Conservation (phyloP, 53 echinoderm and acorn worm genomes). For the Antedon mediterranea region DNA sequence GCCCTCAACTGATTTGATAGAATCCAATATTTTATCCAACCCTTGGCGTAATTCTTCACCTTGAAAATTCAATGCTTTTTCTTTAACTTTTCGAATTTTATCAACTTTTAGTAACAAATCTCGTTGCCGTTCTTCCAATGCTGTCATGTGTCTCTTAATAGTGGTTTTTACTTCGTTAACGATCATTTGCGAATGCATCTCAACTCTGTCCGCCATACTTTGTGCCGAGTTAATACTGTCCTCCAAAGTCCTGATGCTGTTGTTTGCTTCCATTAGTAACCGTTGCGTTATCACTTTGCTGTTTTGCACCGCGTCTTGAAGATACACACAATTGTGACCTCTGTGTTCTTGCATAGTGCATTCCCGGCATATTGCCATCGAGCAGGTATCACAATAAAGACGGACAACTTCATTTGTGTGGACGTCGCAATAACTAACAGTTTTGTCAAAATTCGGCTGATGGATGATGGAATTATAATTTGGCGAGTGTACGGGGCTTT, state of each 20-base stretch:
- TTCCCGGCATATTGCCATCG: constrained; percentile 85
- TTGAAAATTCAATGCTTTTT: constrained; percentile 70
- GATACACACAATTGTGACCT: constrained; percentile 88
- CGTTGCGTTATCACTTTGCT: constrained; percentile 65
- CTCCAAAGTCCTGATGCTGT: constrained; percentile 61
- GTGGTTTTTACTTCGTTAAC: constrained; percentile 69
- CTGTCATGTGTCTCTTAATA: constrained; percentile 74
- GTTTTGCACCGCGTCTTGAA: constrained; percentile 94
- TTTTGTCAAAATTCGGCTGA: constrained; percentile 58
- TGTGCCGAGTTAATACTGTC: constrained; percentile 63
- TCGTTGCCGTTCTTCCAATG: constrained; percentile 82
- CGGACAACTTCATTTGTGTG: constrained; percentile 77
- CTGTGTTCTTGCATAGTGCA: constrained; percentile 93
- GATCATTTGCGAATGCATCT: constrained; percentile 61
- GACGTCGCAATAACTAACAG: constrained; percentile 74
- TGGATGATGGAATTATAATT: background rate
- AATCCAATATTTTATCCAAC: constrained; percentile 51
- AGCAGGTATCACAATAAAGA: constrained; percentile 89
- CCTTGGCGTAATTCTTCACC: constrained; percentile 72
- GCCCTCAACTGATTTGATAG: constrained; percentile 66
- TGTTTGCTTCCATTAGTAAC: constrained; percentile 76
- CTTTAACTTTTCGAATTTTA: constrained; percentile 81
- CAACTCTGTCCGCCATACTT: constrained; percentile 77
- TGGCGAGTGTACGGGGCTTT: background rate
- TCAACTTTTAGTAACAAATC: constrained; percentile 85